A percentile compares a stretch with the other conserved stretches of the same genome.
Conservation (phyloP, 2,888 invertebrate species). For the Tipula unca region DNA sequence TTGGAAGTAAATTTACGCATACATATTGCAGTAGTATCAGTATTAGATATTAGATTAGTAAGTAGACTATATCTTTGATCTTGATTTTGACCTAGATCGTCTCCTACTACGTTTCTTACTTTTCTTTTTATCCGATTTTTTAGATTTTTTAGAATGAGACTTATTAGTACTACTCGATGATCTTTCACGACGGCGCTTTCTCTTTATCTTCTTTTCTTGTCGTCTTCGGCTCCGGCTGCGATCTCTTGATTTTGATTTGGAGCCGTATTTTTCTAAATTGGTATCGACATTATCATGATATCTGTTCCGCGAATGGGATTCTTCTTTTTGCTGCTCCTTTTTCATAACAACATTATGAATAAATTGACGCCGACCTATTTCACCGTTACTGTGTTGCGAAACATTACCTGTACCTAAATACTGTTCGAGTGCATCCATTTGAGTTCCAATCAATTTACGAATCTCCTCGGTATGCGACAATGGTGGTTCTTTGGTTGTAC, state of each 20-base stretch:
- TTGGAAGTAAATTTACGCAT: too few relatives aligned
- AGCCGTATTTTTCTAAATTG: neutral
- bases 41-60: too few relatives aligned
- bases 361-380: neutral
- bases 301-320: neutral
- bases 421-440: constrained; percentile 36
- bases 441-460: constrained; percentile 34
- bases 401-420: constrained; percentile 24
- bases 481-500: constrained; percentile 30
- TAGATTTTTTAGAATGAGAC: neutral
- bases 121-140: neutral
- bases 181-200: neutral
- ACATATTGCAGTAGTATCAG: too few relatives aligned
- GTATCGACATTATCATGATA: neutral
- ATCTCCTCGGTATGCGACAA: constrained; percentile 37
- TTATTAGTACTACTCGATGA: neutral
- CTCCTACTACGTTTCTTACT: neutral
- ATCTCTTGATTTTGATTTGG: neutral
- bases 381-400: neutral
- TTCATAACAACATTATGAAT: neutral
- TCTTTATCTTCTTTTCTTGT: neutral
- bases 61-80: neutral
- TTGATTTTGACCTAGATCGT: neutral
- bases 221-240: neutral
- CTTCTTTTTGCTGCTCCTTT: neutral